Evolutionary conservation across 2,113 vertebrate genomes (phyloP).

Genomic region (Ondatra zibethicus): DNA sequence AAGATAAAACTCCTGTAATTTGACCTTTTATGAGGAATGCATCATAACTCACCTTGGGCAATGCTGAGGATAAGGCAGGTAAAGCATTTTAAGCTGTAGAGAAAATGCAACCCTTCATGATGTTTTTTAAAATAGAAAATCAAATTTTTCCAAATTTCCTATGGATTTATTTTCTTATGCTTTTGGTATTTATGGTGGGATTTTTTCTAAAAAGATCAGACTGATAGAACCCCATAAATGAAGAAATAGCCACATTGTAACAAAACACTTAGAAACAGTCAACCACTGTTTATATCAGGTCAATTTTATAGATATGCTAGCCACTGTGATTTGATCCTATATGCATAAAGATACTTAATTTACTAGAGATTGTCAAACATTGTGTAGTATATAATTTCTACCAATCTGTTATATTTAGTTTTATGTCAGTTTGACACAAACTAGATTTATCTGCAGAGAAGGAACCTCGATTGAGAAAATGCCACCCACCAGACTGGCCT

Average conservation of each 20-base stretch:
- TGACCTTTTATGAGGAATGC: background rate
- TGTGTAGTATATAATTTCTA: background rate
- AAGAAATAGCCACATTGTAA: background rate
- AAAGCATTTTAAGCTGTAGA: conserved; percentile 38
- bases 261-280: background rate
- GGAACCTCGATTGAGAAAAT: background rate
- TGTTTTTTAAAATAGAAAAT: background rate
- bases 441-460: background rate
- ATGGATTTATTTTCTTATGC: background rate
- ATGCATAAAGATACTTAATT: background rate
- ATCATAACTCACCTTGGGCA: background rate
- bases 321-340: background rate
- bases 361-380: background rate
- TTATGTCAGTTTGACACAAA: background rate
- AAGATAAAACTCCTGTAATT: background rate
- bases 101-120: background rate
- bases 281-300: background rate
- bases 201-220: background rate
- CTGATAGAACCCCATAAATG: background rate
- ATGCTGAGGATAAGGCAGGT: background rate
- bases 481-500: background rate
- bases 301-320: background rate
- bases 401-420: background rate
- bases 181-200: background rate
- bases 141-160: background rate